phyloP scores from a whole-genome alignment of 2,797 vertebrate species.

The Crocodylus rhombifer region DNA sequence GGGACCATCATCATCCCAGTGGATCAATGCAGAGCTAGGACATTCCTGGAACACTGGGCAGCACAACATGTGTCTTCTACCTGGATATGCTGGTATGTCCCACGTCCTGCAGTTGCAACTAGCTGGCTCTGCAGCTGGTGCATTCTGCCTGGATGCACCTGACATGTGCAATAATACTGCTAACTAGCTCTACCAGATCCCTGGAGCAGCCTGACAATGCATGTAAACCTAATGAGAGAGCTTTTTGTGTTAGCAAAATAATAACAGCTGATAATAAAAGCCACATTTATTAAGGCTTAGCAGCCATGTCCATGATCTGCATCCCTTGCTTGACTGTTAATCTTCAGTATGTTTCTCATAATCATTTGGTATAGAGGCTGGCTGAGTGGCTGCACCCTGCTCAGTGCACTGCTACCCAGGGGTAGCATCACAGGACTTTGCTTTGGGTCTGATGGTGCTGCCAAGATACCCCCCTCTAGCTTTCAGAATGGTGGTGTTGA shows the following conservation, averaged over 20 bases:
- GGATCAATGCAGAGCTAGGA: not conserved
- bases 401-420: not conserved
- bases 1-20: not conserved
- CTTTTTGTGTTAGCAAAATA: conserved; percentile 11
- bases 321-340: conserved; percentile 49
- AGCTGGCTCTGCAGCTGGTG: not conserved
- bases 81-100: not conserved
- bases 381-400: conserved; percentile 33
- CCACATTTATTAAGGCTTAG: conserved; percentile 10
- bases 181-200: not conserved
- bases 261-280: conserved; percentile 32
- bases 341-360: conserved; percentile 61
- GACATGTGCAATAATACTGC: too few species aligned
- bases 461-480: not conserved
- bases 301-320: not conserved
- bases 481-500: not conserved
- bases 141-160: too few species aligned
- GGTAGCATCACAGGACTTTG: not conserved
- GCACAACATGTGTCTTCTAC: not conserved
- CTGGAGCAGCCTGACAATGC: not conserved
- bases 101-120: not conserved
- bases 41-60: not conserved
- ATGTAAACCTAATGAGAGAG: not conserved
- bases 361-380: conserved; percentile 36
- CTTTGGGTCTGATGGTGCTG: not conserved